These are phyloP conservation scores for Troides helena DNA, from an alignment of 2,888 invertebrate species.

Conservation along the genomic window DNA sequence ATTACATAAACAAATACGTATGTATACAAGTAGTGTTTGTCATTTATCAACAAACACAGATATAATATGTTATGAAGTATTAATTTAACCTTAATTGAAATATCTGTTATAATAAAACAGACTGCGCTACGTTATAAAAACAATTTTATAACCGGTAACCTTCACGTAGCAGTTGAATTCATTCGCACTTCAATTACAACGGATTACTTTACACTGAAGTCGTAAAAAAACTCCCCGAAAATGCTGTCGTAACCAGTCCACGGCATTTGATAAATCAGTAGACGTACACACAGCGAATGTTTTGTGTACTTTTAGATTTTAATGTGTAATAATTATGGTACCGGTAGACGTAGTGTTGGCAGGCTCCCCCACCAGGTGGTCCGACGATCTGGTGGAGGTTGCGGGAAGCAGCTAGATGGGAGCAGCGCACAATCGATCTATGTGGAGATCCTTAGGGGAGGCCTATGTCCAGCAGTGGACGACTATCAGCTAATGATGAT, in stretches of 20 bases:
- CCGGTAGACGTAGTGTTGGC: too few species aligned
- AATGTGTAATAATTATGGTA: background rate
- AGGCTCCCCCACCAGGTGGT: too few species aligned
- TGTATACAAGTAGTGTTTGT: background rate
- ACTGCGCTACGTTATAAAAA: slow-evolving; percentile 5
- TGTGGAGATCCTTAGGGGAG: too few species aligned
- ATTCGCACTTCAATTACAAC: slow-evolving; percentile 14
- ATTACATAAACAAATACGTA: too few species aligned
- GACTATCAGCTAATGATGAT: too few species aligned
- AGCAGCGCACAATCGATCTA: too few species aligned
- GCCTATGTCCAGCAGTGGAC: too few species aligned
- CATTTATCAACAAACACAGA: background rate
- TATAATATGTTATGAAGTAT: background rate
- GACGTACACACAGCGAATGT: background rate
- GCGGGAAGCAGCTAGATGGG: too few species aligned
- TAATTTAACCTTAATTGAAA: background rate
- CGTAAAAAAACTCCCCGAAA: slow-evolving; percentile 2
- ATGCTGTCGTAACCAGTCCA: background rate
- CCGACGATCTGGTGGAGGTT: too few species aligned
- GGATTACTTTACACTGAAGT: slow-evolving; percentile 6
- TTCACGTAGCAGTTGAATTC: slow-evolving; percentile 13
- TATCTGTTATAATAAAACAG: slow-evolving; percentile 1
- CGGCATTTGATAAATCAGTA: background rate
- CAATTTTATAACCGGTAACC: slow-evolving; percentile 12
- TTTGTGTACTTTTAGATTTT: background rate